These are phyloP conservation scores for Ambastaia sidthimunki DNA, from an alignment of 2,797 vertebrate species.

Conservation along the genomic window DNA sequence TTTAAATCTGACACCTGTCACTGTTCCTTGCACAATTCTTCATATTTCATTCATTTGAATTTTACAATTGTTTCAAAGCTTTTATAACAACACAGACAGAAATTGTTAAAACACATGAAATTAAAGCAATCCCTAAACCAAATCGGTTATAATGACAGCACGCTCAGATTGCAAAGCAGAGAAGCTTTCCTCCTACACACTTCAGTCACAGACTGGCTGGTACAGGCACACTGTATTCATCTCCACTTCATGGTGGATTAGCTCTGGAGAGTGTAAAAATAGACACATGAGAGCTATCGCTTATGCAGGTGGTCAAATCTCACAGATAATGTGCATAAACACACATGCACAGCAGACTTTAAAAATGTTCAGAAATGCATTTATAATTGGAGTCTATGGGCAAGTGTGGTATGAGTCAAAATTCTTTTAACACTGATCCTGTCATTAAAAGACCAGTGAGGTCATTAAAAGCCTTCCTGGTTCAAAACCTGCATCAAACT, in stretches of 20 bases:
- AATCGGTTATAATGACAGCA: conserved; percentile 8
- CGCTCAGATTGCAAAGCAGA: not conserved
- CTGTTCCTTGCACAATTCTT: too few species aligned
- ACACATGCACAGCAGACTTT: conserved; percentile 30
- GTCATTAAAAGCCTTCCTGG: too few species aligned
- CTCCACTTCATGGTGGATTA: conserved; percentile 29
- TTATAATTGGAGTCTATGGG: too few species aligned
- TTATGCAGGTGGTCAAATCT: conserved; percentile 50
- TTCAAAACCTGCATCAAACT: too few species aligned
- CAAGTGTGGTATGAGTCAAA: too few species aligned
- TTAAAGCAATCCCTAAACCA: not conserved
- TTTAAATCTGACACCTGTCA: too few species aligned
- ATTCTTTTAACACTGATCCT: not conserved
- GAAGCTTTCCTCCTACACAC: conserved; percentile 24
- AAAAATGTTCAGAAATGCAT: not conserved
- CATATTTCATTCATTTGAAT: too few species aligned
- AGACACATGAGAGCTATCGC: conserved; percentile 38
- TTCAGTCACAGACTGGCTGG: conserved; percentile 20
- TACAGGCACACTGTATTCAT: conserved; percentile 29
- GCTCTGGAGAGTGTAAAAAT: conserved; percentile 42
- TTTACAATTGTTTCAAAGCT: too few species aligned
- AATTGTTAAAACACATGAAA: too few species aligned
- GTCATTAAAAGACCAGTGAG: too few species aligned
- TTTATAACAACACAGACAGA: too few species aligned
- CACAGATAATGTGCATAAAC: conserved; percentile 39